Evolutionary conservation across 2,888 invertebrate species (phyloP), one percentile per base, ranked within the genome.

Genomic region (Athalia circularis): DNA sequence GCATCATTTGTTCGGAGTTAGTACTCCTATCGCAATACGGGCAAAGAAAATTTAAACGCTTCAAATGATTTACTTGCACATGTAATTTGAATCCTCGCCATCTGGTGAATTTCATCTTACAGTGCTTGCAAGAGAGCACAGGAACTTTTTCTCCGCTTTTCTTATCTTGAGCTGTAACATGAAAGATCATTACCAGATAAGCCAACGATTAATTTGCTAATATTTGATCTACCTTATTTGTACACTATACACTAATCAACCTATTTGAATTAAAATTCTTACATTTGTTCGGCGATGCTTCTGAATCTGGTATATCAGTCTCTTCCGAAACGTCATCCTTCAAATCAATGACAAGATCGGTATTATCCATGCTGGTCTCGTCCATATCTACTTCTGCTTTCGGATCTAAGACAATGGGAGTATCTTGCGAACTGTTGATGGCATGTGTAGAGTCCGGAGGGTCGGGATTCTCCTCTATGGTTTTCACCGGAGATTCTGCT

Each of bases 1-100:
- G 79, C 83, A 90, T 85, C 13, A 85, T 76, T 0, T 61, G 6
- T 65, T 88, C 88, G 0, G 87, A 85, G 45, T 87, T 88, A 0
- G 86, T 82, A 48, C 88, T 89, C 7, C 88, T 85, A 62, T 90
- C 88, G 54, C 90, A 90, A 29, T 89, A 86, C 0, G 87, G 84
- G 61, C 90, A 90, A 4, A 88, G 61, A 11, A 83, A 89, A 4
- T 80, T 79, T 5, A 87, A 82, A 5, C 87, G 86, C 48, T 87
- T 86, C 5, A 90, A 81, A 77, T 90, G 90, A 0, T 83, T 83
- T 1, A 87, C 76, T 62, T 87, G 86, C 0, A 90, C 85, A 77
- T 90, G 90, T 7, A 87, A 77, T 70, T 90, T 90, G 64, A 90
- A 87, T 0, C 90, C 90, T 2, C 88, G 87, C 79, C 84, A 80